Evolutionary conservation across 2,888 invertebrate species (phyloP).

Genomic region (Rotaria macrura): DNA sequence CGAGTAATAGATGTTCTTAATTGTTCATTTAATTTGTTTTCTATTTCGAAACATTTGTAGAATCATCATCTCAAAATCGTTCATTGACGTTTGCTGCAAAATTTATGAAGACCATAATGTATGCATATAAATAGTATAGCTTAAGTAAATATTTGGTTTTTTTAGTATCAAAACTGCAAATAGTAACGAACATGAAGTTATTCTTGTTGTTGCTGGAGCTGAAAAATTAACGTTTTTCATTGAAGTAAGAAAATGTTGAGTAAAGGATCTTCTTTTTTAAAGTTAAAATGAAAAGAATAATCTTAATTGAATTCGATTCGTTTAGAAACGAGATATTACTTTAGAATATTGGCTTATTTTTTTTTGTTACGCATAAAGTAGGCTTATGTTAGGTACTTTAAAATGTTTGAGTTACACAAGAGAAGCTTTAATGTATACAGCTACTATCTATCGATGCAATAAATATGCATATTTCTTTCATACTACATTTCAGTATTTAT

Average conservation of each 20-base stretch:
- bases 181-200: neutral
- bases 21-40: neutral
- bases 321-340: too few species aligned
- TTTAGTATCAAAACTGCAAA: neutral
- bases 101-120: neutral
- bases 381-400: too few species aligned
- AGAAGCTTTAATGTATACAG: too few species aligned
- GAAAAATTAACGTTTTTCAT: neutral
- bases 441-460: too few species aligned
- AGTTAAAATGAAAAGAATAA: too few species aligned
- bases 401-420: too few species aligned
- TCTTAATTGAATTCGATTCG: too few species aligned
- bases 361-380: too few species aligned
- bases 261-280: neutral
- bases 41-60: neutral
- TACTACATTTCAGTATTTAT: too few species aligned
- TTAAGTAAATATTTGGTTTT: neutral
- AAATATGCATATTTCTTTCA: too few species aligned
- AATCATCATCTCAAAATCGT: neutral
- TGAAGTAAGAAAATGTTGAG: neutral
- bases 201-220: neutral
- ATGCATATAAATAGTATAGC: neutral
- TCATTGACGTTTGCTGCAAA: neutral
- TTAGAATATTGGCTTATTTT: too few species aligned
- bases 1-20: neutral